These are phyloP conservation scores for Charadrius vociferus DNA, from an alignment of 2,113 vertebrate genomes.

Conservation along the genomic window DNA sequence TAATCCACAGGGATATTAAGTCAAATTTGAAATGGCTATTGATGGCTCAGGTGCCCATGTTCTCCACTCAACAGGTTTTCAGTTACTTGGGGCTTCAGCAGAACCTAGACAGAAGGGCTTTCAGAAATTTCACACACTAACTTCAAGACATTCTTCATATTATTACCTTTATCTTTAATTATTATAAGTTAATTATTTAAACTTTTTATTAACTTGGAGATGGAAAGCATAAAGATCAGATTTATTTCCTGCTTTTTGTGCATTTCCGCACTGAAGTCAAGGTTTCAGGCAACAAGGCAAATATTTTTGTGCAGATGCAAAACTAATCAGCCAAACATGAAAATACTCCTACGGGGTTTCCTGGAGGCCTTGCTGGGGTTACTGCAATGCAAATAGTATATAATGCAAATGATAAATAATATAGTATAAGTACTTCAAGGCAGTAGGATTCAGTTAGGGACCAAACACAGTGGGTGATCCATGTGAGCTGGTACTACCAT, in stretches of 20 bases:
- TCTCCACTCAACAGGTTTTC: background rate
- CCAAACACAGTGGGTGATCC: background rate
- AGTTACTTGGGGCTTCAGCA: background rate
- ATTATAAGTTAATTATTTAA: background rate
- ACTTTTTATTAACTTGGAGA: background rate
- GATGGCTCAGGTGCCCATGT: background rate
- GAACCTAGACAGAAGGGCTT: background rate
- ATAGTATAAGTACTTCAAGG: background rate
- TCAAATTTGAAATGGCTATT: background rate
- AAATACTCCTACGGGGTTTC: constrained; percentile 1
- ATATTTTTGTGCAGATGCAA: constrained; percentile 58
- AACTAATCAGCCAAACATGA: constrained; percentile 49
- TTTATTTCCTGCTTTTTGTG: constrained; percentile 13
- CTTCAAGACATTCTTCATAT: background rate
- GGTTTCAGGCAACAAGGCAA: constrained; percentile 27
- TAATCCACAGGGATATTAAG: background rate
- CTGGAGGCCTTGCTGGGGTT: constrained; percentile 22
- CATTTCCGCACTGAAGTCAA: background rate
- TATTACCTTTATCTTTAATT: background rate
- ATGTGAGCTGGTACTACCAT: background rate
- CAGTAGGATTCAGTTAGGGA: background rate
- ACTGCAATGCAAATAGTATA: background rate
- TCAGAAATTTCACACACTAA: background rate
- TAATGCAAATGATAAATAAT: background rate
- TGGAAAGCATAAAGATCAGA: background rate